Conservation (phyloP, 2,888 invertebrate genomes). For the Tenthredo scrophulariae region DNA sequence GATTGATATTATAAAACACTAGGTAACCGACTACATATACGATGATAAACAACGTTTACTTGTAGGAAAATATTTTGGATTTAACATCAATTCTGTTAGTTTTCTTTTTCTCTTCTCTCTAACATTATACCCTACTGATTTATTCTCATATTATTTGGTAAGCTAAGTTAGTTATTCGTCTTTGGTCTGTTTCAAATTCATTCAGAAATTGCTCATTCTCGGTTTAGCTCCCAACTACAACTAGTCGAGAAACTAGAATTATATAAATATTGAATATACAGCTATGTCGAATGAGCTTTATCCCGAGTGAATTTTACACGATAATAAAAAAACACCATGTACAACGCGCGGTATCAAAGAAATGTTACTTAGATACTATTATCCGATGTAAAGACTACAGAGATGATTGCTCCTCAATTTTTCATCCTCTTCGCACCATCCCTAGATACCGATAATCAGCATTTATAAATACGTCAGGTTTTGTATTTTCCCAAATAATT, state of each 20-base stretch:
- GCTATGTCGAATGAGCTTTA: neutral
- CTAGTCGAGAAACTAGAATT: neutral
- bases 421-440: neutral
- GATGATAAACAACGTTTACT: conserved; percentile 30
- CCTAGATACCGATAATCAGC: neutral
- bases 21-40: conserved; percentile 27
- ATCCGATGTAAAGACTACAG: neutral
- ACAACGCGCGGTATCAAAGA: neutral
- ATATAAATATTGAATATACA: conserved; percentile 1
- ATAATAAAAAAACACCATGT: neutral
- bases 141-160: conserved; percentile 40
- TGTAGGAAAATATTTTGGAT: conserved; percentile 47
- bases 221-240: neutral
- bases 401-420: neutral
- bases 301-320: conserved; percentile 33
- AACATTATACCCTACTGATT: conserved; percentile 30
- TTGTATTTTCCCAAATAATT: neutral
- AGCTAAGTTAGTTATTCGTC: conserved; percentile 21
- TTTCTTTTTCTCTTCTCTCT: too few relatives aligned
- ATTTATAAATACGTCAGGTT: neutral
- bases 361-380: neutral
- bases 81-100: conserved; percentile 15
- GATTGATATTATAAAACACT: conserved; percentile 39
- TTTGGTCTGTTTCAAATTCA: conserved; percentile 51
- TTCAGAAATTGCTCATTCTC: conserved; percentile 1